Conservation (phyloP, 1,140 invertebrate genomes). For the Chrysoperla carnea region DNA sequence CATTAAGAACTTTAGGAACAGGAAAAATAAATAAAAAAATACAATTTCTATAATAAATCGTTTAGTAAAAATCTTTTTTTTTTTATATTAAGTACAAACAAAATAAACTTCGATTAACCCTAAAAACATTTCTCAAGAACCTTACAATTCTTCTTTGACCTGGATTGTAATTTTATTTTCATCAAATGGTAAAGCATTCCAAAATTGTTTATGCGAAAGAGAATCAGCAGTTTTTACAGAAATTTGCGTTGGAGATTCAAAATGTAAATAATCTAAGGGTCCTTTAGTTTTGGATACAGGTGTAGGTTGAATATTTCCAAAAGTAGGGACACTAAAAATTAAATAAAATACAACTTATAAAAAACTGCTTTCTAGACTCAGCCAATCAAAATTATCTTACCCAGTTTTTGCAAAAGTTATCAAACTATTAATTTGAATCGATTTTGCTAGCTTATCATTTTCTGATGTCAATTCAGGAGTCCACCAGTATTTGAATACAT, state of each 20-base stretch:
- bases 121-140: background rate
- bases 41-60: too few species aligned
- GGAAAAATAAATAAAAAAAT: too few species aligned
- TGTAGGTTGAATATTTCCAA: constrained; percentile 16
- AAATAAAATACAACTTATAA: constrained; percentile 13
- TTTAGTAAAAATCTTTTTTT: too few species aligned
- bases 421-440: constrained; percentile 29
- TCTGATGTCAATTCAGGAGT: constrained; percentile 6
- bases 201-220: constrained; percentile 32
- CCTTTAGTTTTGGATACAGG: constrained; percentile 18
- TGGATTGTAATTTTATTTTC: constrained; percentile 24
- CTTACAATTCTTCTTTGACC: background rate
- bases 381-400: constrained; percentile 18
- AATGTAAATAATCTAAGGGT: constrained; percentile 29
- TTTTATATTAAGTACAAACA: too few species aligned
- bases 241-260: constrained; percentile 22
- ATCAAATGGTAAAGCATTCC: constrained; percentile 30
- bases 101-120: too few species aligned
- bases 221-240: constrained; percentile 24
- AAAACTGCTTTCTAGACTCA: constrained; percentile 1
- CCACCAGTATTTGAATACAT: constrained; percentile 18
- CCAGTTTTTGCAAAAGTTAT: constrained; percentile 30
- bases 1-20: too few species aligned
- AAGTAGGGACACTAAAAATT: constrained; percentile 13
- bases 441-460: constrained; percentile 28